Percentiles rank a stretch among this genome's conserved stretches.
phyloP scores from a whole-genome alignment of 2,797 vertebrate species.

The Botia almorhae region DNA sequence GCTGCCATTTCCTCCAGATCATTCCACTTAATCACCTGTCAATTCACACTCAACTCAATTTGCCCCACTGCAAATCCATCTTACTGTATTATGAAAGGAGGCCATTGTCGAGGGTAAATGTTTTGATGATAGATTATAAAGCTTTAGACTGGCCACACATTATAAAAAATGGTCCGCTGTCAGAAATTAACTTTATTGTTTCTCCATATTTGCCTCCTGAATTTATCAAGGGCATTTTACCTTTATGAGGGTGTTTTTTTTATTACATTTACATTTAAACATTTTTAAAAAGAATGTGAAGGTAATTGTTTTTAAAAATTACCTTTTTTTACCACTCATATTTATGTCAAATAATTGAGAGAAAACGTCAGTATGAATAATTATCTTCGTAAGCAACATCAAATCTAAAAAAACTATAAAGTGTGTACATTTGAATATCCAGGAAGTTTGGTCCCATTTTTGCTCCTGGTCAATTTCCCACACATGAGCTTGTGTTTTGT shows the following conservation, averaged over 20 bases:
- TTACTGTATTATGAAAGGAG: slow-evolving; percentile 65
- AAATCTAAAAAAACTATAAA: no score
- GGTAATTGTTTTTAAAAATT: no score
- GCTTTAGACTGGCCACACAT: slow-evolving; percentile 21
- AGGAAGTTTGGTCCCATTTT: not conserved
- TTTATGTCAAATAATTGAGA: no score
- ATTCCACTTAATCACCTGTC: slow-evolving; percentile 76
- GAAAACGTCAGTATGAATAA: no score
- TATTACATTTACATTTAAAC: no score
- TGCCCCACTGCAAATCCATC: slow-evolving; percentile 72
- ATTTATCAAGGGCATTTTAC: not conserved
- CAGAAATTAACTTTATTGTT: not conserved
- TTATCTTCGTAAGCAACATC: no score
- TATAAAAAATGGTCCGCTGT: not conserved
- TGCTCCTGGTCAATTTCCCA: not conserved
- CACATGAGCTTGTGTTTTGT: not conserved
- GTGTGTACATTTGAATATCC: no score
- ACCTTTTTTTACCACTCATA: no score
- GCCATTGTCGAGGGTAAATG: slow-evolving; percentile 58
- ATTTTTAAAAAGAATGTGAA: no score
- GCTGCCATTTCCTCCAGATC: slow-evolving; percentile 70
- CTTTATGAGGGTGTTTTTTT: not conserved
- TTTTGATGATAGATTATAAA: slow-evolving; percentile 45
- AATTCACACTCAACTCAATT: slow-evolving; percentile 70
- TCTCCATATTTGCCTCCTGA: not conserved